A percentile compares a stretch with the other conserved stretches of the same genome.
These are phyloP conservation scores for Aurelia aurita DNA, from an alignment of 30 jellyfish, hydroid and myxozoan genomes.

Conservation along the genomic window DNA sequence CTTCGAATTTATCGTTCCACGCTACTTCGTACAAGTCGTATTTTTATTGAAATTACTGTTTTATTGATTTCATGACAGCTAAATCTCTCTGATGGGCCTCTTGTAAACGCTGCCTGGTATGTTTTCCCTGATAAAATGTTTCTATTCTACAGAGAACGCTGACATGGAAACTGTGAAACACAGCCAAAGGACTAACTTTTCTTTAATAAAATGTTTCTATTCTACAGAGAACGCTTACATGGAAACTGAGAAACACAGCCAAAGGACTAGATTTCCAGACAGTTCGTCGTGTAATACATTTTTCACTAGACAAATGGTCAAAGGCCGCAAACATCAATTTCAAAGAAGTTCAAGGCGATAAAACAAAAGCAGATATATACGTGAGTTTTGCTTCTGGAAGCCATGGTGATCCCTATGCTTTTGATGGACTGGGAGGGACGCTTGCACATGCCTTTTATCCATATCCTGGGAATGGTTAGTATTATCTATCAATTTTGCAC, in stretches of 20 bases:
- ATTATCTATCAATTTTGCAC: neutral
- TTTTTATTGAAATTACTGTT: too few species aligned
- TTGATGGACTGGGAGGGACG: slow-evolving; percentile 94
- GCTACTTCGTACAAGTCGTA: too few species aligned
- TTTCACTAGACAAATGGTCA: slow-evolving; percentile 58
- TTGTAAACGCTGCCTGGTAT: neutral
- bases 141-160: slow-evolving; percentile 18
- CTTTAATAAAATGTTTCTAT: neutral
- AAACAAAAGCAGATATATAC: slow-evolving; percentile 36
- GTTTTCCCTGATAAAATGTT: neutral
- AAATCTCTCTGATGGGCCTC: neutral
- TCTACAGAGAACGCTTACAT: slow-evolving; percentile 55
- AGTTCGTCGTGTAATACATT: slow-evolving; percentile 9
- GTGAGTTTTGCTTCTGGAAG: slow-evolving; percentile 9
- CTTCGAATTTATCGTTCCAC: too few species aligned
- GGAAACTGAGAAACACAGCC: slow-evolving; percentile 67
- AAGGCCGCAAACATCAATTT: slow-evolving; percentile 42
- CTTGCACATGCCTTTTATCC: slow-evolving; percentile 97
- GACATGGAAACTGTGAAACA: slow-evolving; percentile 78
- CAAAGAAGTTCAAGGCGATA: slow-evolving; percentile 5
- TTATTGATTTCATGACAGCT: neutral
- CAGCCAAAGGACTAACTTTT: neutral
- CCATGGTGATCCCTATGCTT: slow-evolving; percentile 50
- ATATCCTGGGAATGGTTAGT: slow-evolving; percentile 53
- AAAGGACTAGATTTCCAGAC: neutral